phyloP scores from a whole-genome alignment of 2,888 invertebrate species.

The Chironomus tentans region DNA sequence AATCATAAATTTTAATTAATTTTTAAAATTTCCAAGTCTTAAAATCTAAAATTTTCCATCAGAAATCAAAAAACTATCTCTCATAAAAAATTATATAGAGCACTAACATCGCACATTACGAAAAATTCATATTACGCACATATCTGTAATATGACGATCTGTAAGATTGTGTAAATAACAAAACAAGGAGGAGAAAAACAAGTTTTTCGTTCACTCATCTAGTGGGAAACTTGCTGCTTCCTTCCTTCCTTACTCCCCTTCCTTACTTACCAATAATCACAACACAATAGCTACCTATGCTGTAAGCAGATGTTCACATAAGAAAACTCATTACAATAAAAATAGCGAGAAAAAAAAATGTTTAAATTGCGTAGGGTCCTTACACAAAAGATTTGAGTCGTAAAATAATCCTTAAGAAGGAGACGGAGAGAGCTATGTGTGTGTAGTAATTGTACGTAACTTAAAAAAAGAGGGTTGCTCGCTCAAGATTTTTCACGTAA shows the following conservation, averaged over 20 bases:
- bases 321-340: conserved; percentile 23
- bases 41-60: too few species aligned
- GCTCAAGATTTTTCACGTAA: neutral
- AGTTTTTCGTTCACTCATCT: neutral
- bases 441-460: too few species aligned
- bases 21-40: too few species aligned
- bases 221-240: conserved; percentile 21
- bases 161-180: too few species aligned
- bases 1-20: too few species aligned
- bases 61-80: neutral
- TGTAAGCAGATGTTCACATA: conserved; percentile 7
- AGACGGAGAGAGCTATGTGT: neutral
- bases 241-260: conserved; percentile 5
- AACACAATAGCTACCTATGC: neutral
- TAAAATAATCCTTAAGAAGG: conserved; percentile 7
- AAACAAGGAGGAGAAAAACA: neutral
- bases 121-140: neutral
- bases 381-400: neutral
- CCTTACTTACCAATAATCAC: neutral
- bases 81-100: neutral
- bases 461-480: neutral
- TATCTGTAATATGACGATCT: too few species aligned
- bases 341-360: neutral
- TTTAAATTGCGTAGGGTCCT: conserved; percentile 22
- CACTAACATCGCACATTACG: neutral